Evolutionary conservation across 2,113 vertebrate genomes (phyloP), one percentile per base, ranked within the genome.

Genomic region (Hydrolagus affinis): DNA sequence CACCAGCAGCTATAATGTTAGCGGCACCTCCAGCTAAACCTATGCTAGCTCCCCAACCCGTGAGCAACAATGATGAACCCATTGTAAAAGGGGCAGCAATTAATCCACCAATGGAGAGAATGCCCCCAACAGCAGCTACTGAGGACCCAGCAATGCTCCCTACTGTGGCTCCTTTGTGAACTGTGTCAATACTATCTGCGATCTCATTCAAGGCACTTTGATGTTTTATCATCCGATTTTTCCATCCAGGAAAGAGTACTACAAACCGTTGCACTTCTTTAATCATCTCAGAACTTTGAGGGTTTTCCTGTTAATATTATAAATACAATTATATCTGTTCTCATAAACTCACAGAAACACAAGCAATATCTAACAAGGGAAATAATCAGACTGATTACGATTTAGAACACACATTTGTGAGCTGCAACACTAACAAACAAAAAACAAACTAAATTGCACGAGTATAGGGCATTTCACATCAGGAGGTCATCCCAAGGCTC

Each of bases 131-230:
- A 78, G 57, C 75, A 60, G 4, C 19, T 3, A 7, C n/a, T 12
- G 57, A 78, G 15, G 9, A 25, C 32, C 75, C 75, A 8, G 57
- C 28, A 23, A 78, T 7, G 15, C 62, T 62, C 15, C 21, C 75
- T 23, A 78, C 62, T 60, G 21, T 78, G n/a, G 75, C n/a, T 6
- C 57, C 57, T 78, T 60, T 78, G n/a, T 78, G 75, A 60, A 23
- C n/a, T 57, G n/a, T n/a, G n/a, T n/a, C n/a, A n/a, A n/a, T n/a
- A n/a, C n/a, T n/a, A n/a, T n/a, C n/a, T n/a, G n/a, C 75, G 28
- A 78, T 78, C 56, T 60, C 57, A n/a, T 60, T 10, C 9, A 78
- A 23, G 59, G 59, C 75, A 78, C 11, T 2, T 59, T 25, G 59
- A 1, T 15, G 57, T 11, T 12, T 6, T 0, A 11, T 77, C 56